Evolutionary conservation across 2,888 invertebrate species (phyloP), one percentile per base, ranked within the genome.

Genomic region (Acrobasis consociella): DNA sequence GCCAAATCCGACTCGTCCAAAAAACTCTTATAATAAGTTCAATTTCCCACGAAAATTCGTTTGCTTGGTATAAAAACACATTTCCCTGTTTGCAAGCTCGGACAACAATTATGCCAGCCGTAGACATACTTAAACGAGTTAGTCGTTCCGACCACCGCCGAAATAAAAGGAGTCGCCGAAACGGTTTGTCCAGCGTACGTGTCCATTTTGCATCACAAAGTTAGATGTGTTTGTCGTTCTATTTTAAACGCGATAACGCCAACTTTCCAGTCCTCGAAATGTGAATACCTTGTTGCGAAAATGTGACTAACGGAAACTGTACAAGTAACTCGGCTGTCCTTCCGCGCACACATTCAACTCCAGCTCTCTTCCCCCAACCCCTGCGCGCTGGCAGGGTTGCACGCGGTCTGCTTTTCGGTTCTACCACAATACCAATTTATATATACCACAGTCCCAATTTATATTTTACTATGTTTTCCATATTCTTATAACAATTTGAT

Each of bases 241-340:
- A 91, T 92, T 91, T 91, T 87, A 91, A 89, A 91, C 83, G 85
- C 91, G 91, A 91, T 91, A 92, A 91, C 86, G 89, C 87, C 83
- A 91, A 91, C 91, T 91, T 91, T 86, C 85, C 87, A 89, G 88
- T 86, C 82, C 90, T 91, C 90, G 86, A 91, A 92, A 92, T 92
- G 91, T 90, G 91, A 92, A 91, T 92, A 89, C 88, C 91, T 90
- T 92, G 91, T 92, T 87, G 91, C 83, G 89, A 91, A 91, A 92
- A 91, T 92, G 91, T 91, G 91, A 91, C 91, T 91, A 91, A 83
- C 91, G 91, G 91, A 91, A 90, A 91, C 90, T 87, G 86, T 80
- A 85, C 91, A 89, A 91, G 90, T 89, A 89, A 90, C 87, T 88
- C 82, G 74, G 64, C 84, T 81, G 88, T 88, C 87, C 87, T 87